Evolutionary conservation across 1,140 invertebrate species (phyloP).

Genomic region (Caenorhabditis tropicalis): DNA sequence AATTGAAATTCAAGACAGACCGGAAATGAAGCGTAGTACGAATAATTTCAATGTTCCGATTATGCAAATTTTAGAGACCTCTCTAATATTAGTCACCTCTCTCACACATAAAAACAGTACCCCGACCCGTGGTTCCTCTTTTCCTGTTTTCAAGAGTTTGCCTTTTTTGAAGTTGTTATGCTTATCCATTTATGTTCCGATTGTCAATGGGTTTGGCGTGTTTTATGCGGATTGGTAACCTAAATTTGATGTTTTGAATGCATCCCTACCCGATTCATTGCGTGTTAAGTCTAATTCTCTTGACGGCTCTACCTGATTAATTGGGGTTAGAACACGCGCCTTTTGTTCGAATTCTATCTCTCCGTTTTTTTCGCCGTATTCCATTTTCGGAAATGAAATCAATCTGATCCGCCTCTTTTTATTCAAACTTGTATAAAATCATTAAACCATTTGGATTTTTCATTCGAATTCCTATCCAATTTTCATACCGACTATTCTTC

Average conservation of each 20-base stretch:
- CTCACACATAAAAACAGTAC: background rate
- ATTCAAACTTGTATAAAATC: background rate
- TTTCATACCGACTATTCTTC: background rate
- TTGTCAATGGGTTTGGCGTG: background rate
- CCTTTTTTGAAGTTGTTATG: background rate
- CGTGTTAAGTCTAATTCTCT: conserved; percentile 40
- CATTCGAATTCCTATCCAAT: background rate
- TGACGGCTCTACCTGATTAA: conserved; percentile 40
- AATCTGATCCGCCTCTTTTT: background rate
- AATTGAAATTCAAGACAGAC: background rate
- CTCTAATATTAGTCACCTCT: conserved; percentile 6
- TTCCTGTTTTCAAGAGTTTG: background rate
- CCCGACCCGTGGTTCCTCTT: background rate
- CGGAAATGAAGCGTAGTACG: background rate
- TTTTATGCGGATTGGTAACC: conserved; percentile 35
- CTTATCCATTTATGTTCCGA: conserved; percentile 17
- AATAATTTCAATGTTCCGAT: background rate
- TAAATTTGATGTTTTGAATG: conserved; percentile 43
- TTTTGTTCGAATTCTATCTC: background rate
- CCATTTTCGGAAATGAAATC: conserved; percentile 11
- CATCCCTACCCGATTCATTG: conserved; percentile 13
- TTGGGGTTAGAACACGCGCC: conserved; percentile 32
- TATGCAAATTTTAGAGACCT: no score
- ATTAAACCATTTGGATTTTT: background rate
- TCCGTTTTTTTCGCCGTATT: background rate